Evolutionary conservation across 2,888 invertebrate genomes (phyloP).

Genomic region (Acleris emargana): DNA sequence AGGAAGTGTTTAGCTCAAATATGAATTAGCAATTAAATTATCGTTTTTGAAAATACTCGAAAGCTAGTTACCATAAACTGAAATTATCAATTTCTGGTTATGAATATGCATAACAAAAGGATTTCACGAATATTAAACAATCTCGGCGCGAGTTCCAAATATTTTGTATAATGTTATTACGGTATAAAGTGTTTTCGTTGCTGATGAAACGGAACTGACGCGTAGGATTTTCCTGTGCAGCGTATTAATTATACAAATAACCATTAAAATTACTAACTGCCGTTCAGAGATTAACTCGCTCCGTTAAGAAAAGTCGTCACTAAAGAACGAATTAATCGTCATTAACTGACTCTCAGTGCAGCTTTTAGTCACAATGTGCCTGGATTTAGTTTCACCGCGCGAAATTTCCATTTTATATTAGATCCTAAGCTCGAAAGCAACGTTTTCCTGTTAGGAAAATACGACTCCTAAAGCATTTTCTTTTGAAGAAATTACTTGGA

Average conservation of each 20-base stretch:
- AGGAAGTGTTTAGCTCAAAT: neutral
- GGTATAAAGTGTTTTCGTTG: constrained; percentile 16
- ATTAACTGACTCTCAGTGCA: too few species aligned
- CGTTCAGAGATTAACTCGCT: too few species aligned
- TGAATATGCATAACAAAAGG: constrained; percentile 26
- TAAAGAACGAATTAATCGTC: too few species aligned
- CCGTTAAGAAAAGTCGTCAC: too few species aligned
- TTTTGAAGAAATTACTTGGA: constrained; percentile 23
- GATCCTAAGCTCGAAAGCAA: constrained; percentile 1
- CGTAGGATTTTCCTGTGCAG: constrained; percentile 16
- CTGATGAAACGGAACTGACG: neutral
- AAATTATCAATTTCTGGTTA: constrained; percentile 23
- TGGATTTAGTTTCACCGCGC: constrained; percentile 24
- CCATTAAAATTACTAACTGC: constrained; percentile 20
- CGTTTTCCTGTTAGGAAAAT: constrained; percentile 20
- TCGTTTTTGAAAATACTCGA: constrained; percentile 10
- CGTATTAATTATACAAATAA: constrained; percentile 30
- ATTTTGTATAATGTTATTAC: constrained; percentile 14
- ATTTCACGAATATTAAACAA: constrained; percentile 26
- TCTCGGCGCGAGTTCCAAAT: constrained; percentile 13
- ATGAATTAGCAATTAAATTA: constrained; percentile 8
- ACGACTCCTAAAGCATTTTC: constrained; percentile 7
- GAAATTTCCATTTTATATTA: constrained; percentile 32
- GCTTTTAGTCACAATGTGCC: constrained; percentile 8
- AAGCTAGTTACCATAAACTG: constrained; percentile 24